These are phyloP conservation scores for Platycheirus albimanus DNA, from an alignment of 2,888 invertebrate species.

Conservation along the genomic window DNA sequence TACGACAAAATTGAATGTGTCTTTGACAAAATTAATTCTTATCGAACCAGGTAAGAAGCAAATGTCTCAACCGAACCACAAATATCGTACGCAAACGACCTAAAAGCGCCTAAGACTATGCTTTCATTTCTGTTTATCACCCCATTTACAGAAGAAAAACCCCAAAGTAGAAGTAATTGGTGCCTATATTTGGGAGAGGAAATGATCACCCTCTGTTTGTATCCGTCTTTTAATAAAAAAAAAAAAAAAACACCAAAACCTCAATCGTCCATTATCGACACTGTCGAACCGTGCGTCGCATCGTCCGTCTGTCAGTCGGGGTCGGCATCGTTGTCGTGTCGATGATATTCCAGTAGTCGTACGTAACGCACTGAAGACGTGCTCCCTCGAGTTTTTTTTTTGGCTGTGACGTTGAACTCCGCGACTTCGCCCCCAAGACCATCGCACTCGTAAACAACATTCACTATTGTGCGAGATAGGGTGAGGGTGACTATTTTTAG, in stretches of 20 bases:
- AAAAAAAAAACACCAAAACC: constrained; percentile 17
- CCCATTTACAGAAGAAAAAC: constrained; percentile 38
- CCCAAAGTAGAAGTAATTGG: constrained; percentile 44
- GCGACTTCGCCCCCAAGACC: neutral
- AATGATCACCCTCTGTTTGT: constrained; percentile 40
- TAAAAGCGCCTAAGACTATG: constrained; percentile 38
- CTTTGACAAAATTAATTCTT: constrained; percentile 19
- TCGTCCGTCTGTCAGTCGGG: too few relatives aligned
- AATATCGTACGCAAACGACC: constrained; percentile 16
- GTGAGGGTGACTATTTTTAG: constrained; percentile 51
- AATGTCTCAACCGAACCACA: constrained; percentile 13
- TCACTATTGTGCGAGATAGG: constrained; percentile 6
- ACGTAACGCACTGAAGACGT: constrained; percentile 28
- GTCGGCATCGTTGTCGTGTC: neutral
- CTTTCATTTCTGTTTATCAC: constrained; percentile 35
- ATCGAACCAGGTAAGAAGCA: constrained; percentile 15
- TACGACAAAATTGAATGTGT: constrained; percentile 19
- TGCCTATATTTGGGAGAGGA: constrained; percentile 45
- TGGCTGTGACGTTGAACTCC: constrained; percentile 18
- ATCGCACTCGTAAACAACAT: constrained; percentile 38
- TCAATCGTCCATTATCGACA: constrained; percentile 32
- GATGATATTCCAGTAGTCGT: constrained; percentile 14
- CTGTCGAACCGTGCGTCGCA: constrained; percentile 18
- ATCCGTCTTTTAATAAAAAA: constrained; percentile 2
- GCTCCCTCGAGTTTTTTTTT: constrained; percentile 17